These are phyloP conservation scores for Cherax destructor DNA, from an alignment of 1,140 invertebrate species.

Conservation along the genomic window DNA sequence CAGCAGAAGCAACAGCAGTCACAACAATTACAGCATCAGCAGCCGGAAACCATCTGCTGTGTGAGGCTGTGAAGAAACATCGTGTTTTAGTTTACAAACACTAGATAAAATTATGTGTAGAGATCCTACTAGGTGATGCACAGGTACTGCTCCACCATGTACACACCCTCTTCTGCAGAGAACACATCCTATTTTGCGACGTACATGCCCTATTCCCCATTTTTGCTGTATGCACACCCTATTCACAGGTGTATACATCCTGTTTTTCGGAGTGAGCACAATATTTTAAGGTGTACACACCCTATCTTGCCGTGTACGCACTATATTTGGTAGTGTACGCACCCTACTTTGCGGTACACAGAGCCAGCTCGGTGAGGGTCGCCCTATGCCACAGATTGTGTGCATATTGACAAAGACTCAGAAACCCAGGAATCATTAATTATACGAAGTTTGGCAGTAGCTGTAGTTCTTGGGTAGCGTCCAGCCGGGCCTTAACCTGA, in stretches of 20 bases:
- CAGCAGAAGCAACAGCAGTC: background rate
- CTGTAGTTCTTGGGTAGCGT: slow-evolving; percentile 61
- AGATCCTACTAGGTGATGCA: no score
- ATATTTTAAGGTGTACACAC: no score
- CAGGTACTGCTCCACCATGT: no score
- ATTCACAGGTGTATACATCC: no score
- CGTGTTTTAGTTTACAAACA: slow-evolving; percentile 19
- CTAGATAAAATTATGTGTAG: background rate
- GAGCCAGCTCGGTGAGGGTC: background rate
- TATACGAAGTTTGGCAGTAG: slow-evolving; percentile 69
- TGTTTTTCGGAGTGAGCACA: no score
- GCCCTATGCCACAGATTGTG: slow-evolving; percentile 51
- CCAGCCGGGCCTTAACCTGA: slow-evolving; percentile 38
- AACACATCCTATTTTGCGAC: no score
- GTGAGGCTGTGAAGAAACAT: background rate
- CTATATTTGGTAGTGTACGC: background rate
- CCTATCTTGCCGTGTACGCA: background rate
- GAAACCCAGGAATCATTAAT: slow-evolving; percentile 69
- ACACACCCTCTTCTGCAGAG: no score
- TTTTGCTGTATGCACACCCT: no score
- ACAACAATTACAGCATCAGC: background rate
- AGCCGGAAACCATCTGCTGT: slow-evolving; percentile 13
- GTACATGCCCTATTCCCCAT: no score
- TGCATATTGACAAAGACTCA: slow-evolving; percentile 70
- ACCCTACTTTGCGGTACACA: background rate